Percentiles rank a stretch among this genome's conserved stretches.
These are phyloP conservation scores for Brachyopa scutellaris DNA, from an alignment of 2,888 invertebrate genomes.

Conservation along the genomic window DNA sequence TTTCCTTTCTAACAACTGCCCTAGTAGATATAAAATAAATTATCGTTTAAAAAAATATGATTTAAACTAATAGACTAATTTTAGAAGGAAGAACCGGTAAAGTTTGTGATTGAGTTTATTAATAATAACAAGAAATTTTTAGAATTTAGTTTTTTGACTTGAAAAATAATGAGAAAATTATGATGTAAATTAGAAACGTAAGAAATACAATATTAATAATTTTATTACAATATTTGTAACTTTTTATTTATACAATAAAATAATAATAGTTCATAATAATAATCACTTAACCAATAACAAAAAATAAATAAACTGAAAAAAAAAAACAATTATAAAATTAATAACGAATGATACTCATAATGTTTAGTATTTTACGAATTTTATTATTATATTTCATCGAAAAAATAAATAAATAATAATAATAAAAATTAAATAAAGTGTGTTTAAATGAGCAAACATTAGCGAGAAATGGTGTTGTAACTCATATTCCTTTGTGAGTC, in stretches of 20 bases:
- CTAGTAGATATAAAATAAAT: not conserved
- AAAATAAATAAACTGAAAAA: not conserved
- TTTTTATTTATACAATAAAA: not conserved
- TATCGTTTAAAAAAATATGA: constrained; percentile 17
- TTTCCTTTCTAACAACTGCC: constrained; percentile 5
- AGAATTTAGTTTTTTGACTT: no score
- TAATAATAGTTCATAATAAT: constrained; percentile 13
- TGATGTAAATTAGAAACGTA: no score
- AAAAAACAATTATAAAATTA: constrained; percentile 49
- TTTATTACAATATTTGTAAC: no score
- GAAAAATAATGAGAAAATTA: no score
- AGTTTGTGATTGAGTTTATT: constrained; percentile 39
- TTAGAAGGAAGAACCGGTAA: not conserved
- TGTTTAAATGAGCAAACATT: no score
- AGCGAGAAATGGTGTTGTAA: no score
- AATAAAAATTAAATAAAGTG: constrained; percentile 34
- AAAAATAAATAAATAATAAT: no score
- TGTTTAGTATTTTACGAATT: constrained; percentile 73
- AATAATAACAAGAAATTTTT: no score
- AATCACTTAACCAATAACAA: no score
- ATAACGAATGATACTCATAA: constrained; percentile 80
- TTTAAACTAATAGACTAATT: constrained; percentile 44
- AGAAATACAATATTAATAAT: no score
- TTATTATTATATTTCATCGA: constrained; percentile 32
- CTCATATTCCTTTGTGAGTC: no score